Evolutionary conservation across 1,140 invertebrate species (phyloP).

Genomic region (Chironomus tepperi): DNA sequence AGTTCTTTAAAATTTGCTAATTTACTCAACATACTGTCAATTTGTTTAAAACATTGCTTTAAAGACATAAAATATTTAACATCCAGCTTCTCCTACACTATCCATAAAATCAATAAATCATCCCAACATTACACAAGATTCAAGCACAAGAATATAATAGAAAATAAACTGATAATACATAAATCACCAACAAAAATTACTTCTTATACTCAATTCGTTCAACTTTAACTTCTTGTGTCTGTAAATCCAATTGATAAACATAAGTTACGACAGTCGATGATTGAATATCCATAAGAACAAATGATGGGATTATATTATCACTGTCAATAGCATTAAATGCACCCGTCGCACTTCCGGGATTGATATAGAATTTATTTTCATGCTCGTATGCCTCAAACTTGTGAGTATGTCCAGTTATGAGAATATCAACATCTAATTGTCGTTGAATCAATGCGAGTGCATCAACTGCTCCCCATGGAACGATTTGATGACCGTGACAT

Average conservation of each 20-base stretch:
- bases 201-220: conserved; percentile 98
- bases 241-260: conserved; percentile 93
- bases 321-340: conserved; percentile 89
- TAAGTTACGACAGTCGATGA: conserved; percentile 96
- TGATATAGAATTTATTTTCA: conserved; percentile 98
- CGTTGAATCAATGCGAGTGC: conserved; percentile 87
- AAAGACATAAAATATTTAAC: no score
- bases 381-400: conserved; percentile 98
- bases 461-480: conserved; percentile 95
- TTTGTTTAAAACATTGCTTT: no score
- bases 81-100: no score
- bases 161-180: no score
- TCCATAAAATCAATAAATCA: no score
- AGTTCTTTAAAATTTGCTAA: no score
- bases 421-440: conserved; percentile 96
- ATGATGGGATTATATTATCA: conserved; percentile 85
- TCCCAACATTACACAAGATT: no score
- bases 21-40: no score
- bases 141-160: no score
- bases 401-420: conserved; percentile 98
- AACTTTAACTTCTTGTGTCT: conserved; percentile 86
- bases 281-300: conserved; percentile 98
- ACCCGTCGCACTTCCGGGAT: conserved; percentile 97
- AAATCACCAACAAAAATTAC: no score
- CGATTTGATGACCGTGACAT: conserved; percentile 89